These are phyloP conservation scores for Sebastes fasciatus DNA, from an alignment of 2,113 vertebrate genomes.

Conservation along the genomic window DNA sequence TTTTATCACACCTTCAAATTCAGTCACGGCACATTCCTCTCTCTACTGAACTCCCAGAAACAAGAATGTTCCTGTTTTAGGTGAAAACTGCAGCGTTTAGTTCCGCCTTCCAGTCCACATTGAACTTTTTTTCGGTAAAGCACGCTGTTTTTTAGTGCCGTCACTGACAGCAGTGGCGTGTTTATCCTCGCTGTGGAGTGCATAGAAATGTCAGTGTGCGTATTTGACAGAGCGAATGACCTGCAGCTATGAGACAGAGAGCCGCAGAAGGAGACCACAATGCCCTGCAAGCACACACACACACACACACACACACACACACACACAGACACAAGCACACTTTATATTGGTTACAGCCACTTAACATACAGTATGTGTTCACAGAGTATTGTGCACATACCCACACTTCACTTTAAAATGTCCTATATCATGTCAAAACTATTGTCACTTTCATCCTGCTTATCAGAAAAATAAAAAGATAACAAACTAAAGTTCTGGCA, in stretches of 20 bases:
- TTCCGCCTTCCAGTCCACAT: conserved; percentile 56
- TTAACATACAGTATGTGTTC: conserved; percentile 38
- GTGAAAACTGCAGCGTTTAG: conserved; percentile 71
- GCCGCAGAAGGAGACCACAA: conserved; percentile 50
- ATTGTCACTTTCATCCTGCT: conserved; percentile 49
- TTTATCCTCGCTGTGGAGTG: conserved; percentile 47
- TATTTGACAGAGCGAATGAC: conserved; percentile 59
- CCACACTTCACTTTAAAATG: conserved; percentile 34
- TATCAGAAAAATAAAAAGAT: conserved; percentile 50
- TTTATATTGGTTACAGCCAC: conserved; percentile 19
- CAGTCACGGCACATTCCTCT: conserved; percentile 63
- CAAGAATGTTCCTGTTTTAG: conserved; percentile 77
- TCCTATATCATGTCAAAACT: conserved; percentile 27
- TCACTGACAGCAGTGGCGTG: conserved; percentile 23
- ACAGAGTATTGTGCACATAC: conserved; percentile 34
- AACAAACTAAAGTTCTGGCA: conserved; percentile 48
- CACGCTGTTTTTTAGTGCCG: conserved; percentile 42
- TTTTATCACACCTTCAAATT: conserved; percentile 80
- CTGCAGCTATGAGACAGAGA: conserved; percentile 62
- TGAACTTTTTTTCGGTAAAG: conserved; percentile 55
- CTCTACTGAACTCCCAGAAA: conserved; percentile 68
- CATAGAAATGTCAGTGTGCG: conserved; percentile 39
- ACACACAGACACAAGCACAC: conserved; percentile 22
- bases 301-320: conserved; percentile 19
- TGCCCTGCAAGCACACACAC: conserved; percentile 42